Evolutionary conservation across 1,140 invertebrate genomes (phyloP), one percentile per base, ranked within the genome.

Genomic region (Neocloeon triangulifer): DNA sequence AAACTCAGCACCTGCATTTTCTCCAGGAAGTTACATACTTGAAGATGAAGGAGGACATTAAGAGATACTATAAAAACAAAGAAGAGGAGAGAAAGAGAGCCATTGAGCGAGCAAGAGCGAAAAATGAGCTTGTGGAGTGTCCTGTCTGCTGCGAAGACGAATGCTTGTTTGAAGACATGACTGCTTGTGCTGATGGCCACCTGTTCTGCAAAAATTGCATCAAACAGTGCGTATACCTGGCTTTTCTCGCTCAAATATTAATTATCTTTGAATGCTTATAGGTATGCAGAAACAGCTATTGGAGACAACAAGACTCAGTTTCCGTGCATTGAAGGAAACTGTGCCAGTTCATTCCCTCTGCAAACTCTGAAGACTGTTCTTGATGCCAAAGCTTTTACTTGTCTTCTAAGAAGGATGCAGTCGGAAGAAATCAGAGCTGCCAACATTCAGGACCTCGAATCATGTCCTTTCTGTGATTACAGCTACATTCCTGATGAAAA

Each of bases 381-480:
- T 22, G 6, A 16, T 30, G 53, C 58, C 8, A 53, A 56, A 16
- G 45, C 61, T 22, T 68, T 69, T 35, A 65, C 59, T 17, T 57
- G 50, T 37, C 41, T 68, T 15, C 40, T 63, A 1, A 45, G 49
- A 16, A 58, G 59, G 30, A 46, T 59, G 32, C 62, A 69, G 42
- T 50, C 62, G 21, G 60, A 58, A 29, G 69, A 73, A 48, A 51
- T 73, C 2, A 53, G 53, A 39, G 54, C 55, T 15, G 68, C 69
- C 3, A 55, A 55, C 18, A 53, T 73, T 17, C 58, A 64, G 19
- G 64, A 63, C 35, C 49, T 73, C 17, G 66, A 63, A 12, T 48
- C 48, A 0, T 74, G 69, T 46, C 67, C 68, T 4, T 71, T 69
- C 42, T 73, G 69, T 46, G 55, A 59, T 33, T 72, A 64, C 47